Percentiles rank a stretch among this genome's conserved stretches.
Conservation (phyloP, 1,140 invertebrate genomes). For the Orchesella cincta region DNA sequence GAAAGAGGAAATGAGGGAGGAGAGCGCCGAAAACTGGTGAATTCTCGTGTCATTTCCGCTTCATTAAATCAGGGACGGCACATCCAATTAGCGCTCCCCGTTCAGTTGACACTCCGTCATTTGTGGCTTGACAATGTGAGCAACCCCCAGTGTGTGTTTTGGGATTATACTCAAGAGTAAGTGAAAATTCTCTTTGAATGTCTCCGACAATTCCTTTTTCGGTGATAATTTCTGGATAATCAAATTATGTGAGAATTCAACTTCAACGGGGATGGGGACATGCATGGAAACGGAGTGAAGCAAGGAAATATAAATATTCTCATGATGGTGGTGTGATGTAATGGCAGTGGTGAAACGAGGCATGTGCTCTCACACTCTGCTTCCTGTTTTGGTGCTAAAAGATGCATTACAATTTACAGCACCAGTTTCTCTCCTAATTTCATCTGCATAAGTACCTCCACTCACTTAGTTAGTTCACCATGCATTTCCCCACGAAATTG, state of each 20-base stretch:
- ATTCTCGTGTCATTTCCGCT: conserved; percentile 89
- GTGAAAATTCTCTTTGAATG: conserved; percentile 47
- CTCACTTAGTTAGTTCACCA: too few species aligned
- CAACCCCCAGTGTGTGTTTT: conserved; percentile 90
- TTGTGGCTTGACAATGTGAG: conserved; percentile 82
- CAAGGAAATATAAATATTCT: too few species aligned
- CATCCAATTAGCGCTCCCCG: conserved; percentile 80
- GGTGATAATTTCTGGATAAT: too few species aligned
- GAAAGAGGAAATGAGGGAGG: conserved; percentile 25
- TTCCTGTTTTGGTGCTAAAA: too few species aligned
- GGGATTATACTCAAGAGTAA: conserved; percentile 82
- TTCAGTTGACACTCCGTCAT: conserved; percentile 79
- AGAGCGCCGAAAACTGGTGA: conserved; percentile 59
- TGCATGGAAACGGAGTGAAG: neutral
- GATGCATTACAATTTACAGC: too few species aligned
- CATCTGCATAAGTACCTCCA: too few species aligned
- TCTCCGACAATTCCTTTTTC: neutral
- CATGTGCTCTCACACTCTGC: too few species aligned
- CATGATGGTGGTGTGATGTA: too few species aligned
- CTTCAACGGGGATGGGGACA: neutral
- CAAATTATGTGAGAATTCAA: neutral
- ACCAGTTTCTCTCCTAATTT: too few species aligned
- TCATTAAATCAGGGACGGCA: conserved; percentile 83
- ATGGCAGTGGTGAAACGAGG: too few species aligned
- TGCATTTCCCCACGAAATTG: neutral